Base-by-base conservation (phyloP, 2,888 invertebrate genomes). In the Rhagonycha fulva region DNA sequence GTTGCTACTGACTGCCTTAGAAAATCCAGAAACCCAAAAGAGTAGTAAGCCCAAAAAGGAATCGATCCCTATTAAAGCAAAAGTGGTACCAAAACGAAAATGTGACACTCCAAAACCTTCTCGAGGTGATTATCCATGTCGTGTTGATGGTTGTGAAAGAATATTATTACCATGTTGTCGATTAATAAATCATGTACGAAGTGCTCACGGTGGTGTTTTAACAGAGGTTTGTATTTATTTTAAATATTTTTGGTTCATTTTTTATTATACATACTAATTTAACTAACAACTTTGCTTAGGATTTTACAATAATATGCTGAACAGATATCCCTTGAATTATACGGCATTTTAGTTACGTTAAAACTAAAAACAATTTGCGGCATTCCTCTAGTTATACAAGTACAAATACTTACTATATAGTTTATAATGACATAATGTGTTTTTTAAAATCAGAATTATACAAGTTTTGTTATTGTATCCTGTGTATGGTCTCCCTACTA, bases 81-180 rank as follows among this genome's bases (percentile, higher is more conserved):
- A 28, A 5, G 24, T 26, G 10, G 4, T 14, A 28, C 7, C 19
- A 47, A 23, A 19, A 62, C 68, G 74, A 7, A 73, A 63, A 23
- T 70, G 71, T 2, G 60, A 68, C 28, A 81, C 85, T 75, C 74
- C 84, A 61, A 79, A 68, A 81, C 87, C 81, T 82, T 87, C 72
- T 85, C 89, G 89, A 80, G 90, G 90, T 3, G 81, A 87, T 24
- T 91, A 90, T 82, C 90, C 90, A 28, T 91, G 91, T 81, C 88
- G 89, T 80, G 89, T 90, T 79, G 87, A 84, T 74, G 85, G 86
- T 11, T 90, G 89, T 77, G 82, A 82, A 3, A 85, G 87, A 63
- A 83, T 88, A 76, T 82, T 88, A 76, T 82, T 89, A 14, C 88
- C 89, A 2, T 83, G 88, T 68, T 89, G 86, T 14, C 87, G 89